Conservation (phyloP, 2,113 vertebrate genomes). For the Orycteropus afer region DNA sequence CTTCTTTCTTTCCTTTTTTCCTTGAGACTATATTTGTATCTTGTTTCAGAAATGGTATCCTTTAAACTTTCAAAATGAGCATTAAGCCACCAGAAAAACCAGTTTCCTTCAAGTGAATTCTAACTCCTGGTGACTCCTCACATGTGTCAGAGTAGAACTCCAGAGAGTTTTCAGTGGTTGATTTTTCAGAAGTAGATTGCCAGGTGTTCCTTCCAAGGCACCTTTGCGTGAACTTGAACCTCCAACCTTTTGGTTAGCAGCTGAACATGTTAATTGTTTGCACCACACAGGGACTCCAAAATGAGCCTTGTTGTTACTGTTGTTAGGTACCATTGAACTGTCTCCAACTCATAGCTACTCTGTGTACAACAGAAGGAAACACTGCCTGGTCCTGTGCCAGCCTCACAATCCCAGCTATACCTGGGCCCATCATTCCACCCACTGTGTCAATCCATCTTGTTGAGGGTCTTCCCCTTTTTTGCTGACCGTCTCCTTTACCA, state of each 20-base stretch:
- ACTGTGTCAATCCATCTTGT: too few species aligned
- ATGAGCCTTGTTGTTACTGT: too few species aligned
- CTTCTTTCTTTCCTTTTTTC: background rate
- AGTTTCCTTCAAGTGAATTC: background rate
- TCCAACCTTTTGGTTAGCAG: background rate
- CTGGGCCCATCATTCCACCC: too few species aligned
- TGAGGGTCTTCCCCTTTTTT: too few species aligned
- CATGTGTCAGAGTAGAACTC: background rate
- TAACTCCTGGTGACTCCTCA: too few species aligned
- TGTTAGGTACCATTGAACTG: too few species aligned
- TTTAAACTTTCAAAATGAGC: constrained; percentile 63
- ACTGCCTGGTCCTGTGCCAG: too few species aligned
- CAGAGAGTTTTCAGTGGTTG: background rate
- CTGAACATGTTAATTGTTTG: background rate
- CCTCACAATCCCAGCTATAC: too few species aligned
- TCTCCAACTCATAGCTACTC: too few species aligned
- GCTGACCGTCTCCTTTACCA: too few species aligned
- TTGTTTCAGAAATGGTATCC: constrained; percentile 64
- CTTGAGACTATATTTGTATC: constrained; percentile 52
- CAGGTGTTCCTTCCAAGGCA: background rate
- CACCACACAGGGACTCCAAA: background rate
- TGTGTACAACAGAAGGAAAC: too few species aligned
- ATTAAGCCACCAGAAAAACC: background rate
- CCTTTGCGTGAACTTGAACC: too few species aligned
- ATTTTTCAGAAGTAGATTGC: background rate